Percentiles rank a stretch among this genome's conserved stretches.
Conservation (phyloP, 2,797 vertebrate genomes). For the Holocentrus rufus region DNA sequence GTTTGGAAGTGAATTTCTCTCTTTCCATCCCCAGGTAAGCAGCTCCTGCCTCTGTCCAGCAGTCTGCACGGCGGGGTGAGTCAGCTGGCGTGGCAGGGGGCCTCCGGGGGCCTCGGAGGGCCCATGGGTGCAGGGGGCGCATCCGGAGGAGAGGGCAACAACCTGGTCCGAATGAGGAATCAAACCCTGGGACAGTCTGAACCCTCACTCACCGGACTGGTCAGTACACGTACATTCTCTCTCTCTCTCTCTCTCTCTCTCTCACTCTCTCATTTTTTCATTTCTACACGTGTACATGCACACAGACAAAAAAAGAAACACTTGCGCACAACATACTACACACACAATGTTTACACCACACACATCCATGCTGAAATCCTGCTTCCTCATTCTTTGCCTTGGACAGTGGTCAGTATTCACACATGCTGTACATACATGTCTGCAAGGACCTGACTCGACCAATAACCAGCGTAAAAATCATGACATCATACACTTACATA, state of each 20-base stretch:
- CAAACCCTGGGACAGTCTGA: conserved; percentile 94
- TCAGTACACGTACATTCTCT: conserved; percentile 71
- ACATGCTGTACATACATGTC: too few species aligned
- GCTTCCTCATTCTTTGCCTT: too few species aligned
- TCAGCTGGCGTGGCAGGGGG: conserved; percentile 84
- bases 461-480: too few species aligned
- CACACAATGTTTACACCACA: background rate
- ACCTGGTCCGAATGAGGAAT: conserved; percentile 95
- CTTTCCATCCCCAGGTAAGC: conserved; percentile 86
- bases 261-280: too few species aligned
- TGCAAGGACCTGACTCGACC: too few species aligned
- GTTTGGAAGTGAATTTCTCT: background rate
- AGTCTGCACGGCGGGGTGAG: conserved; percentile 90
- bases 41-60: conserved; percentile 92
- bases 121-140: conserved; percentile 45
- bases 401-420: too few species aligned
- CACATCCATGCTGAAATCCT: too few species aligned
- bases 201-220: conserved; percentile 95
- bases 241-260: too few species aligned
- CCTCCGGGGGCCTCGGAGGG: conserved; percentile 15
- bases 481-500: too few species aligned
- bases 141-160: conserved; percentile 87
- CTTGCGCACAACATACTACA: too few species aligned
- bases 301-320: too few species aligned
- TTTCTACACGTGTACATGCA: too few species aligned